Percentiles rank a stretch among this genome's conserved stretches.
phyloP scores from a whole-genome alignment of 2,888 invertebrate species.

The Drosophila hamatofila region DNA sequence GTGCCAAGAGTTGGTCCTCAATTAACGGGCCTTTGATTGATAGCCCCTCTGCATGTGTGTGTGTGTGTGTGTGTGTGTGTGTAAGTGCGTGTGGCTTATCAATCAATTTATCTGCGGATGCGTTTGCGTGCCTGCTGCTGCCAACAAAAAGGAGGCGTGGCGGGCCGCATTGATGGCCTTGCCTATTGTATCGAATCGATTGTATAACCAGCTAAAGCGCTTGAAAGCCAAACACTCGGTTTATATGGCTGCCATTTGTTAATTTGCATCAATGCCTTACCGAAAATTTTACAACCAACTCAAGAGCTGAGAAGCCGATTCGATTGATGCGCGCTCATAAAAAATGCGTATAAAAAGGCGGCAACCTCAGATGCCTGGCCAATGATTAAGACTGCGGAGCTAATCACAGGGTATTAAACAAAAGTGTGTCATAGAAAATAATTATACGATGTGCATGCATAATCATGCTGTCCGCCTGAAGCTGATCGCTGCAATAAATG shows the following conservation, averaged over 20 bases:
- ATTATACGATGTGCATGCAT: constrained; percentile 35
- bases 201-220: constrained; percentile 34
- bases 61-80: not conserved
- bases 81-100: constrained; percentile 38
- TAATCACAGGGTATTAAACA: constrained; percentile 46
- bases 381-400: constrained; percentile 30
- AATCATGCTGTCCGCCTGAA: constrained; percentile 16
- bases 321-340: not conserved
- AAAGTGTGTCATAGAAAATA: constrained; percentile 52
- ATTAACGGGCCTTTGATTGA: constrained; percentile 60
- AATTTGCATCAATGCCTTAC: constrained; percentile 38
- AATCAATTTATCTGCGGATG: constrained; percentile 51
- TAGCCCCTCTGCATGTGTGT: constrained; percentile 5
- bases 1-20: constrained; percentile 9
- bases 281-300: constrained; percentile 14
- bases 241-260: constrained; percentile 13
- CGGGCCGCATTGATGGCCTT: constrained; percentile 30
- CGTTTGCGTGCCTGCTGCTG: constrained; percentile 17
- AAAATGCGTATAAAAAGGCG: constrained; percentile 26
- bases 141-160: constrained; percentile 21
- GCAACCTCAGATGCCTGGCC: constrained; percentile 22
- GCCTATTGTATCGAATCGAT: constrained; percentile 39
- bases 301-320: constrained; percentile 1
- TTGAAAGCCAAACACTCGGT: constrained; percentile 11
- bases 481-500: not conserved